These are phyloP conservation scores for Gallinago solitaria DNA, from an alignment of 2,797 vertebrate species.

Conservation along the genomic window DNA sequence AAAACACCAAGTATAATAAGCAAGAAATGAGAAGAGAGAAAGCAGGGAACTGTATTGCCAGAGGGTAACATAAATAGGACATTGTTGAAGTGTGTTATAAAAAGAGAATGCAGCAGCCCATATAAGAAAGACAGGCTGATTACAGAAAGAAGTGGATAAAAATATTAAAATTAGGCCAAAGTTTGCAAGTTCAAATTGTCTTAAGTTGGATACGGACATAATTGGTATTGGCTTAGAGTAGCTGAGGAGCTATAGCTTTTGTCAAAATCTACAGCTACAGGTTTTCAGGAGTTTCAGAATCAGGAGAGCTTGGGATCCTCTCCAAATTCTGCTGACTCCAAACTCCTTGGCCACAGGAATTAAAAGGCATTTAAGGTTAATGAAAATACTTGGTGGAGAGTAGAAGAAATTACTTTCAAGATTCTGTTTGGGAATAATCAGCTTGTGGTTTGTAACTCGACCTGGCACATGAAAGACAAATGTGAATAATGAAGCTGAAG, in stretches of 20 bases:
- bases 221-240: not conserved
- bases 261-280: not conserved
- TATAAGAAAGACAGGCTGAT: not conserved
- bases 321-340: not conserved
- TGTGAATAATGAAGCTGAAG: not conserved
- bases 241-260: not conserved
- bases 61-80: slow-evolving; percentile 1
- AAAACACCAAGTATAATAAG: not conserved
- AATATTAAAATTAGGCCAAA: not conserved
- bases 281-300: not conserved
- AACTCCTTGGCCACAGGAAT: not conserved
- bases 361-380: not conserved
- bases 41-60: not conserved
- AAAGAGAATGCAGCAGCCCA: not conserved
- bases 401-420: not conserved
- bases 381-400: not conserved
- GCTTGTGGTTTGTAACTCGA: not conserved
- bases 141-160: not conserved
- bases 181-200: not conserved
- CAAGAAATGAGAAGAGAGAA: slow-evolving; percentile 5
- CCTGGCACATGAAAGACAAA: not conserved
- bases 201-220: not conserved
- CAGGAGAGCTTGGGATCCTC: not conserved
- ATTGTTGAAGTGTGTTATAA: not conserved
- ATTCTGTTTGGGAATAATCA: not conserved